Conservation (phyloP, 2,888 invertebrate species). For the Scaptomyza tumidula region DNA sequence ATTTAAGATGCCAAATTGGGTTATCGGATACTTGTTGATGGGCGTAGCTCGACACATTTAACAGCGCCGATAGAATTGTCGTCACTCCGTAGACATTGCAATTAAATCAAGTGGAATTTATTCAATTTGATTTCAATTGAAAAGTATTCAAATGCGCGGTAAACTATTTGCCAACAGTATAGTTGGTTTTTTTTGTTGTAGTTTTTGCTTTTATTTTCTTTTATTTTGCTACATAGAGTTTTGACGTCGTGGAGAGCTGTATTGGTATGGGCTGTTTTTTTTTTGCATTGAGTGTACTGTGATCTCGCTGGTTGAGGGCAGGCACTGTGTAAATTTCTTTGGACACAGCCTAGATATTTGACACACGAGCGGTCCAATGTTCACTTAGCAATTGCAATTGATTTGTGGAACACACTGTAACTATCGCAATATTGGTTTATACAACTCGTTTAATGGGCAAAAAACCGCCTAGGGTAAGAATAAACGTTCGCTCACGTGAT, state of each 20-base stretch:
- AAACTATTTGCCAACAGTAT: conserved; percentile 55
- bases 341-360: conserved; percentile 68
- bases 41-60: conserved; percentile 37
- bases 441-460: conserved; percentile 6
- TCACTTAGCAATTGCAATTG: conserved; percentile 69
- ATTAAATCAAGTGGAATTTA: conserved; percentile 79
- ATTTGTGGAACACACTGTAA: conserved; percentile 52
- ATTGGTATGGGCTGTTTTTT: conserved; percentile 45
- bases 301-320: conserved; percentile 54
- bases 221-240: conserved; percentile 3
- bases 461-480: not conserved
- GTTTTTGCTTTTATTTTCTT: conserved; percentile 10
- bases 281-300: conserved; percentile 38
- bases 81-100: conserved; percentile 63
- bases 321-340: conserved; percentile 61
- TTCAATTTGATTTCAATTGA: conserved; percentile 78
- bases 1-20: conserved; percentile 28
- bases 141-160: conserved; percentile 55
- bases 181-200: conserved; percentile 9
- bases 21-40: conserved; percentile 37
- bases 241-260: conserved; percentile 30
- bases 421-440: conserved; percentile 55
- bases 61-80: conserved; percentile 55
- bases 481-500: conserved; percentile 26
- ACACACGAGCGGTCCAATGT: conserved; percentile 68